phyloP scores from a whole-genome alignment of 2,888 invertebrate genomes.

The Trichogramma dendrolimi region DNA sequence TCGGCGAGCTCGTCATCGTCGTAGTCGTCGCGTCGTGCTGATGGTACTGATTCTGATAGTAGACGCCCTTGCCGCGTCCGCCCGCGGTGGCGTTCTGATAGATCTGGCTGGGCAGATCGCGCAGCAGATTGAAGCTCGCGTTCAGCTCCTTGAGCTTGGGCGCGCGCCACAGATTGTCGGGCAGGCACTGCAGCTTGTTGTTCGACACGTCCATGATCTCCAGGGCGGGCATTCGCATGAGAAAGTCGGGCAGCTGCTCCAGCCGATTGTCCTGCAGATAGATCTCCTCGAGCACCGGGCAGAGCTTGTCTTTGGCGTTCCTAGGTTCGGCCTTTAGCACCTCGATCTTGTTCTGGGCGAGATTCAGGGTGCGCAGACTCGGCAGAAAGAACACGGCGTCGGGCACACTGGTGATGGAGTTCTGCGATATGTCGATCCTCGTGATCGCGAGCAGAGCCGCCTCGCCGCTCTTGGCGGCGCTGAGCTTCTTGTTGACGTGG shows the following conservation, averaged over 20 bases:
- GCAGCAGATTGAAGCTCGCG: constrained; percentile 81
- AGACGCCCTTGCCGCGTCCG: constrained; percentile 32
- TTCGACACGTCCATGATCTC: constrained; percentile 86
- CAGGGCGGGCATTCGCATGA: constrained; percentile 77
- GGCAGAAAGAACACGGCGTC: constrained; percentile 76
- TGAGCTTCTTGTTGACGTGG: constrained; percentile 76
- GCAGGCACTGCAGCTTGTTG: constrained; percentile 81
- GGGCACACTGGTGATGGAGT: constrained; percentile 77
- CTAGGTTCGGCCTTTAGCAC: constrained; percentile 59
- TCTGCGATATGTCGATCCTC: constrained; percentile 86
- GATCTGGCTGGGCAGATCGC: constrained; percentile 62
- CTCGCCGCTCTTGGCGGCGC: constrained; percentile 59
- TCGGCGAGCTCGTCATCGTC: constrained; percentile 42
- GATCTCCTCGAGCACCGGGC: constrained; percentile 82
- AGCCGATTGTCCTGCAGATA: constrained; percentile 87
- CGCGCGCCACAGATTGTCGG: constrained; percentile 80
- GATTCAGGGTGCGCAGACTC: constrained; percentile 78
- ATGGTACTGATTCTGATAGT: constrained; percentile 6
- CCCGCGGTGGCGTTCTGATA: constrained; percentile 44
- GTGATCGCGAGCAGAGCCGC: constrained; percentile 87
- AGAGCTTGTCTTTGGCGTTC: constrained; percentile 57
- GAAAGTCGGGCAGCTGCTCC: constrained; percentile 72
- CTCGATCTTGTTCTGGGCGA: constrained; percentile 80
- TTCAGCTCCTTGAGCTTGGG: constrained; percentile 83
- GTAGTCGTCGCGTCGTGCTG: constrained; percentile 30